Evolutionary conservation across 2,113 vertebrate genomes (phyloP).

Genomic region (Astur gentilis): DNA sequence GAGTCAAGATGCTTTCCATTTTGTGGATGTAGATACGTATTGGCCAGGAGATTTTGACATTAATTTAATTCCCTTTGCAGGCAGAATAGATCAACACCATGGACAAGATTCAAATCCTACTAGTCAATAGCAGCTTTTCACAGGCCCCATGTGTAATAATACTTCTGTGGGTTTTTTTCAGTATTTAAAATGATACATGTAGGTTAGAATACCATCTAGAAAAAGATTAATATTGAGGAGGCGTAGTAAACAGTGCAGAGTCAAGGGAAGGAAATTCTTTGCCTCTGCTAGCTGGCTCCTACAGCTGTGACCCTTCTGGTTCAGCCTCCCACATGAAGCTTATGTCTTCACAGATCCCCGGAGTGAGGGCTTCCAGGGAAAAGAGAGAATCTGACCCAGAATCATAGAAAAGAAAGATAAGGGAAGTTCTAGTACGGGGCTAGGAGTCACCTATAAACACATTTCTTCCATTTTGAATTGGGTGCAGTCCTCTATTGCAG

Average conservation of each 20-base stretch:
- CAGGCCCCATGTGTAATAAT: not conserved
- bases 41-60: not conserved
- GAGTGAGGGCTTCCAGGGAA: not conserved
- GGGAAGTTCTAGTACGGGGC: not conserved
- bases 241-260: not conserved
- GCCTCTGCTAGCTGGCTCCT: not conserved
- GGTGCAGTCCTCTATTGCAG: not conserved
- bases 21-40: slow-evolving; percentile 15
- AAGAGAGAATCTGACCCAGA: not conserved
- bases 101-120: not conserved
- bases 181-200: not conserved
- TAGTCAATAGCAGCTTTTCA: not conserved
- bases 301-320: not conserved
- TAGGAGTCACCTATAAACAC: not conserved
- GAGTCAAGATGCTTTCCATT: slow-evolving; percentile 34
- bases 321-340: not conserved
- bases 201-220: not conserved
- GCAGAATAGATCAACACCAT: not conserved
- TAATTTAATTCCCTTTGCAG: slow-evolving; percentile 22
- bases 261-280: not conserved
- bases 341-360: not conserved
- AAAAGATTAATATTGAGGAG: not conserved
- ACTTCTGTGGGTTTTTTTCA: not conserved
- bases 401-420: not conserved
- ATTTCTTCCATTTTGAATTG: not conserved